Conservation (phyloP, 2,113 vertebrate genomes). For the Cebidichthys violaceus region DNA sequence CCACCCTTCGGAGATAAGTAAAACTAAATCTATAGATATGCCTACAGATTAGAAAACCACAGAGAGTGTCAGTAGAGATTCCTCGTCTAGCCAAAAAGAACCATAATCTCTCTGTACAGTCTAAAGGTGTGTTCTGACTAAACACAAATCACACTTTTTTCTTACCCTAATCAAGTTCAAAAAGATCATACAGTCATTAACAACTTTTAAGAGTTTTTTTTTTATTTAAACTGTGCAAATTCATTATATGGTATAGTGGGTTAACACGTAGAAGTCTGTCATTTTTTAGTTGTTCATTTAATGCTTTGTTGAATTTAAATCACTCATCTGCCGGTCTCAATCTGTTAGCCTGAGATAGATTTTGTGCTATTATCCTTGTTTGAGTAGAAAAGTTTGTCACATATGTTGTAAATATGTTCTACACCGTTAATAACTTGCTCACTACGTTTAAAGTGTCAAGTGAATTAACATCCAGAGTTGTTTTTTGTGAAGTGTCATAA, state of each 20-base stretch:
- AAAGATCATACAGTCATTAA: background rate
- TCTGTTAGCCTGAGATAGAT: too few species aligned
- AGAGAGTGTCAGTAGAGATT: background rate
- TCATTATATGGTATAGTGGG: background rate
- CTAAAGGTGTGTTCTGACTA: background rate
- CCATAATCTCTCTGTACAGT: background rate
- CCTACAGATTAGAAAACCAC: slow-evolving; percentile 9
- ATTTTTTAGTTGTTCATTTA: background rate
- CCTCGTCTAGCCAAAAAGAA: background rate
- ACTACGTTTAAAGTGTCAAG: too few species aligned
- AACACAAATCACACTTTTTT: background rate
- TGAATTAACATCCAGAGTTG: too few species aligned
- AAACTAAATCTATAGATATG: slow-evolving; percentile 43
- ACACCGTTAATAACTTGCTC: too few species aligned
- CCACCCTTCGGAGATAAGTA: background rate
- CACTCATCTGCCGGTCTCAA: too few species aligned
- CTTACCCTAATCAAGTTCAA: background rate
- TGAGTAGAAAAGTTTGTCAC: too few species aligned
- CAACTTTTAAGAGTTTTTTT: background rate
- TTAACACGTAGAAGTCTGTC: background rate
- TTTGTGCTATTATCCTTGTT: too few species aligned
- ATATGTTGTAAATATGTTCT: too few species aligned
- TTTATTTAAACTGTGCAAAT: background rate
- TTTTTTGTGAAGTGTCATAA: too few species aligned
- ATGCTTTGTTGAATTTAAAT: background rate